These are phyloP conservation scores for Pipistrellus pipistrellus DNA, from an alignment of 2,797 vertebrate species.

Conservation along the genomic window DNA sequence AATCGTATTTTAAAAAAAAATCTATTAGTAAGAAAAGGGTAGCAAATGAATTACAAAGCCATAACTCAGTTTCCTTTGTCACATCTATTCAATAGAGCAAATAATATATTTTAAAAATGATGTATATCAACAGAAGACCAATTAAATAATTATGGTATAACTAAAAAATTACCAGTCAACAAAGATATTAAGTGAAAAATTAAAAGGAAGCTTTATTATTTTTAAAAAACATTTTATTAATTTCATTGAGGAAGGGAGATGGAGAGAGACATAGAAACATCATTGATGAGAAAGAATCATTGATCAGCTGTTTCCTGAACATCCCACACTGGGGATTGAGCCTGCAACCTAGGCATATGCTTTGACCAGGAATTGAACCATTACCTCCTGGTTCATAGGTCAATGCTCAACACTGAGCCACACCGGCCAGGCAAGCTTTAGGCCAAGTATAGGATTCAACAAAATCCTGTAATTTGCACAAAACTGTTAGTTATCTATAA, in stretches of 20 bases:
- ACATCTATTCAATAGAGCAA: not conserved
- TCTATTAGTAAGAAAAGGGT: not conserved
- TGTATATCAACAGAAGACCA: not conserved
- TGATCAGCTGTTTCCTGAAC: too few species aligned
- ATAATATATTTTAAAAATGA: not conserved
- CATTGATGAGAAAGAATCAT: too few species aligned
- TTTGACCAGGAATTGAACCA: too few species aligned
- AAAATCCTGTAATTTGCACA: not conserved
- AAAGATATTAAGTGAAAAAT: not conserved
- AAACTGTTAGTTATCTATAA: conserved; percentile 11
- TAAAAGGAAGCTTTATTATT: not conserved
- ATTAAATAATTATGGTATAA: not conserved
- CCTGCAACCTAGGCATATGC: too few species aligned
- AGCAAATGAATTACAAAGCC: conserved; percentile 9
- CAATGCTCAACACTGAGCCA: too few species aligned
- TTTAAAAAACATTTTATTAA: too few species aligned
- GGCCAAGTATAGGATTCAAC: not conserved
- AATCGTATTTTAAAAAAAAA: not conserved
- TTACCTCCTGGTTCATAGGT: too few species aligned
- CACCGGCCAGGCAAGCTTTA: not conserved
- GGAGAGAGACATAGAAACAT: too few species aligned
- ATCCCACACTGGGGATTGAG: too few species aligned
- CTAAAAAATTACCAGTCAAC: not conserved
- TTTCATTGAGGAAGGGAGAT: too few species aligned
- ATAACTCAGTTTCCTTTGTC: conserved; percentile 33